A percentile compares a stretch with the other conserved stretches of the same genome.
phyloP scores from a whole-genome alignment of 2,797 vertebrate genomes.

The Dallia pectoralis region DNA sequence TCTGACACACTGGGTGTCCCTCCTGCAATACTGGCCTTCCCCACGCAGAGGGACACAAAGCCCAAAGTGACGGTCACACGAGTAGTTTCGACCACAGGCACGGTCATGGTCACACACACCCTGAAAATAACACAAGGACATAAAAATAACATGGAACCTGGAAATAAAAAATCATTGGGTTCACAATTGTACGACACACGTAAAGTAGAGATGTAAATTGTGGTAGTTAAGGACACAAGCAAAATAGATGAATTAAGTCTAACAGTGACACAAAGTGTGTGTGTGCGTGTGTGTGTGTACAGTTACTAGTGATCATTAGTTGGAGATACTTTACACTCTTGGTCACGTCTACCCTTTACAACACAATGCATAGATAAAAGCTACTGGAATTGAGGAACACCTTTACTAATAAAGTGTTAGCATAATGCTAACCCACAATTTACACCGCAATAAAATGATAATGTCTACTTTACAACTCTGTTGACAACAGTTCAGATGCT shows the following conservation, averaged over 20 bases:
- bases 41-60: conserved; percentile 76
- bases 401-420: background rate
- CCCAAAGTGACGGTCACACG: conserved; percentile 84
- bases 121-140: conserved; percentile 23
- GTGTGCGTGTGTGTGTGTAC: background rate
- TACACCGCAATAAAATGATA: background rate
- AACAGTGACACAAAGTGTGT: background rate
- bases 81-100: conserved; percentile 73
- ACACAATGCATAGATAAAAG: background rate
- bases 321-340: background rate
- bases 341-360: background rate
- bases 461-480: background rate
- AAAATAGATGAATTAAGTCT: background rate
- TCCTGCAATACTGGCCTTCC: conserved; percentile 78
- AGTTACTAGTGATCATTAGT: background rate
- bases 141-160: background rate
- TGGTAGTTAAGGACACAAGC: background rate
- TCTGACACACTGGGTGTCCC: conserved; percentile 78
- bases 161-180: background rate
- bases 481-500: background rate
- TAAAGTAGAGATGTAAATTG: background rate
- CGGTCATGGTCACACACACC: conserved; percentile 70
- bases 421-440: background rate
- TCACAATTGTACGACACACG: background rate
- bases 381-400: background rate